Evolutionary conservation across 2,888 invertebrate genomes (phyloP), one percentile per base, ranked within the genome.

Genomic region (Beris morrisii): DNA sequence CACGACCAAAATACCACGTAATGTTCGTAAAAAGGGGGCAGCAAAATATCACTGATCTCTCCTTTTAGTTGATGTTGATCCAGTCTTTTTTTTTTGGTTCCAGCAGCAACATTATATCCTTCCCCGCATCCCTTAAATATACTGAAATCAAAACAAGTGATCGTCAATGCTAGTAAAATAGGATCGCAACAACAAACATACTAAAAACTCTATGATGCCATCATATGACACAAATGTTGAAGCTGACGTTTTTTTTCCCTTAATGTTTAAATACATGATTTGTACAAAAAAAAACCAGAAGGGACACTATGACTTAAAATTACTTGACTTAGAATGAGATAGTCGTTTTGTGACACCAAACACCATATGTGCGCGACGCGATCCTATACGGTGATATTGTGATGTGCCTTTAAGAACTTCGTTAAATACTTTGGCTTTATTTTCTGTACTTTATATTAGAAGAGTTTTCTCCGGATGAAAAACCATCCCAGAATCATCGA

Each of bases 281-380:
- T 22, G 22, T 2, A 22, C 38, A 3, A 7, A 38, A 38, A 38
- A 38, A 38, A 38, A 38, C 38, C 38, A 38, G 38, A 38, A 38
- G 38, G 38, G 38, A 38, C 38, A 38, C 38, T 38, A 38, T 38
- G 38, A 38, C 38, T 38, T 7, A 38, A 38, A 7, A 38, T 38
- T 38, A 38, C 38, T 38, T 38, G 38, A 38, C 38, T 5, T 38
- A 38, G 38, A 38, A 38, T 38, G 38, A 38, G 38, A 38, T 38
- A 38, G 38, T 38, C 61, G 50, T 61, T 52, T 61, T 32, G 46
- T 61, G 50, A 61, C 61, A 61, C 61, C 61, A 61, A 38, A 61
- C 61, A 61, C 61, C 61, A 61, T 61, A 43, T 61, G 61, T 61
- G 50, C 48, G n/a, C 32, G 31, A 48, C 31, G 59, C 61, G 61